phyloP scores from a whole-genome alignment of 1,140 invertebrate species.

The Neodiprion virginianus region DNA sequence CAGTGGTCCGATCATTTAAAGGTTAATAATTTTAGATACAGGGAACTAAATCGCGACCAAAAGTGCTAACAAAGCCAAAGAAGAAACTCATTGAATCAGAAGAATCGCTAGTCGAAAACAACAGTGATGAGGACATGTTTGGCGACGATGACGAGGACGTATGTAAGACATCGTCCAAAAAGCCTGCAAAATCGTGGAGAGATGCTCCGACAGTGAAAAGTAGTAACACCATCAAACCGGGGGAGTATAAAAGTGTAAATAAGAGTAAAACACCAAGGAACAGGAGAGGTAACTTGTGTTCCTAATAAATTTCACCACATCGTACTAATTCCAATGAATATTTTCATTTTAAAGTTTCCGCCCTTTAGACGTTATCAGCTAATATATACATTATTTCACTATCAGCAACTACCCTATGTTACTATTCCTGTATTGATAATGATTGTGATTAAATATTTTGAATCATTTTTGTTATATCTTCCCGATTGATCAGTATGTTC shows the following conservation, averaged over 20 bases:
- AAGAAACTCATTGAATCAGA: constrained; percentile 19
- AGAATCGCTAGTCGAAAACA: not conserved
- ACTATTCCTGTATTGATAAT: not conserved
- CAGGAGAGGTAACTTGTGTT: not conserved
- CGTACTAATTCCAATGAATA: no score
- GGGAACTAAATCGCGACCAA: constrained; percentile 38
- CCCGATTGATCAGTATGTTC: no score
- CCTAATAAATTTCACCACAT: not conserved
- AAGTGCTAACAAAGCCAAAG: constrained; percentile 13
- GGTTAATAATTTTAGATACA: constrained; percentile 21
- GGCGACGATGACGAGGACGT: constrained; percentile 28
- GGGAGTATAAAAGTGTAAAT: not conserved
- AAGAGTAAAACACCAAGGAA: not conserved
- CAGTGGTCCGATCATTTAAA: not conserved
- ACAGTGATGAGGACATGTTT: constrained; percentile 50
- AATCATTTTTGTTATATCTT: no score
- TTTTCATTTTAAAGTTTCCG: no score
- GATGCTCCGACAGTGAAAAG: not conserved
- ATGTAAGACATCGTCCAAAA: not conserved
- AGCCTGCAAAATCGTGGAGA: constrained; percentile 13
- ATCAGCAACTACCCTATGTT: no score
- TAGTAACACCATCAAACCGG: not conserved
- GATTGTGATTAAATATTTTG: constrained; percentile 1
- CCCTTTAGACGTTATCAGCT: no score
- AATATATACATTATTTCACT: no score